Evolutionary conservation across 2,113 vertebrate genomes (phyloP), one percentile per base, ranked within the genome.

Genomic region (Struthidea cinerea): DNA sequence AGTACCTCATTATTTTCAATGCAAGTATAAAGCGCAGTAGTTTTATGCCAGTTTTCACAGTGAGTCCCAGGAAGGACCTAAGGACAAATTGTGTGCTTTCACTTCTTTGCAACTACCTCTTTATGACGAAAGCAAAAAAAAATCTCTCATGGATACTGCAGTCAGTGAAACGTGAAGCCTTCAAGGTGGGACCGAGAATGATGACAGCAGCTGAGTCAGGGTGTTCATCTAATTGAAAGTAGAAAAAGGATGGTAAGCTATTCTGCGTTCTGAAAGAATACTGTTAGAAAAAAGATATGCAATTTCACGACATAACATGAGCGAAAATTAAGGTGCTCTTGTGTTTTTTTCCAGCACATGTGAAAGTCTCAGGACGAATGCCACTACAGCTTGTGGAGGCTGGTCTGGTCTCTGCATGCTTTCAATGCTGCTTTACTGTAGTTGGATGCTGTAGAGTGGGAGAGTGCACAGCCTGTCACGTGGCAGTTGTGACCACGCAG

Each of bases 221-320:
- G 1, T n/a, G 5, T 37, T 74, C 5, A 73, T 16, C 41, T 73
- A 27, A 46, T 11, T 89, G 37, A 27, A 76, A 89, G 39, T 3
- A 33, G 27, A 65, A 90, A 32, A 6, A 35, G 19, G 6, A 50
- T 79, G 30, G 53, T 52, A 39, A 76, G 18, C 7, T 52, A 2
- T 46, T 90, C 26, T 55, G 35, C 22, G 30, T 77, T 77, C 44
- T 68, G 35, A 84, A 57, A 86, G 22, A 41, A 28, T n/a, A 13
- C 17, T 73, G 2, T 37, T 82, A 49, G 47, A n/a, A 75, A 74
- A 7, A 73, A 44, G 4, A 23, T 41, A 23, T 0, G 1, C 12
- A 14, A 39, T 63, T 73, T 89, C 13, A 11, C 52, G 10, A 47
- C 0, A 0, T 27, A 78, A 4, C 2, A 1, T 65, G 16, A 82